phyloP scores from a whole-genome alignment of 2,113 vertebrate genomes.

The Hepsetus odoe region DNA sequence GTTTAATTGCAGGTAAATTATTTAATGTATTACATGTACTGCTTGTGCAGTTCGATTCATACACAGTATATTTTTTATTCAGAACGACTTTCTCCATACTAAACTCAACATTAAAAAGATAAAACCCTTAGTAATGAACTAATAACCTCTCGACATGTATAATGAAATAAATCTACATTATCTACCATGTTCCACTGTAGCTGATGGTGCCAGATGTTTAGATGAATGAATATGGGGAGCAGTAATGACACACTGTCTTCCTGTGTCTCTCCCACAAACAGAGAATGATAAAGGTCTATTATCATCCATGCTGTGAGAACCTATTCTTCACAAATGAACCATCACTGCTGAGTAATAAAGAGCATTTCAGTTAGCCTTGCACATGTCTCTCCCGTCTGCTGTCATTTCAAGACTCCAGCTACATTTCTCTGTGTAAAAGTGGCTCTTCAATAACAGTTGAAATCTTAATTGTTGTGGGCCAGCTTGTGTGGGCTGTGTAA shows the following conservation, averaged over 20 bases:
- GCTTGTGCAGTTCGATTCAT: neutral
- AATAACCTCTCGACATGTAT: neutral
- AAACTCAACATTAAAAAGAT: neutral
- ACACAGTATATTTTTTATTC: too few species aligned
- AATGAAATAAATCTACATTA: conserved; percentile 38
- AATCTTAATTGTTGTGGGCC: conserved; percentile 52
- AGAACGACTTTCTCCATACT: neutral
- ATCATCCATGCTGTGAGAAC: conserved; percentile 30
- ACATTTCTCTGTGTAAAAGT: conserved; percentile 45
- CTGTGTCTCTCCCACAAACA: conserved; percentile 32
- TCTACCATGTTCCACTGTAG: conserved; percentile 24
- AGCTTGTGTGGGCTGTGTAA: conserved; percentile 59
- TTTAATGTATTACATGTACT: too few species aligned
- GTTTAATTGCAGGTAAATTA: neutral
- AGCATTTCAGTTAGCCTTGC: conserved; percentile 35
- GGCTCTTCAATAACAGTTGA: conserved; percentile 49
- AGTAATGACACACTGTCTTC: conserved; percentile 41
- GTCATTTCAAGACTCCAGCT: conserved; percentile 43
- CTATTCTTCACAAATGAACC: conserved; percentile 34
- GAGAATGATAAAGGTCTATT: conserved; percentile 39
- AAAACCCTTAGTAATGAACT: neutral
- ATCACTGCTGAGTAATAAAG: conserved; percentile 18
- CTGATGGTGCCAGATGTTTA: conserved; percentile 47
- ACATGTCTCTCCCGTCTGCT: conserved; percentile 39
- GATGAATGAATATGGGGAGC: conserved; percentile 31